Conservation (phyloP, 2,888 invertebrate species). For the Cataglyphis cursor region DNA sequence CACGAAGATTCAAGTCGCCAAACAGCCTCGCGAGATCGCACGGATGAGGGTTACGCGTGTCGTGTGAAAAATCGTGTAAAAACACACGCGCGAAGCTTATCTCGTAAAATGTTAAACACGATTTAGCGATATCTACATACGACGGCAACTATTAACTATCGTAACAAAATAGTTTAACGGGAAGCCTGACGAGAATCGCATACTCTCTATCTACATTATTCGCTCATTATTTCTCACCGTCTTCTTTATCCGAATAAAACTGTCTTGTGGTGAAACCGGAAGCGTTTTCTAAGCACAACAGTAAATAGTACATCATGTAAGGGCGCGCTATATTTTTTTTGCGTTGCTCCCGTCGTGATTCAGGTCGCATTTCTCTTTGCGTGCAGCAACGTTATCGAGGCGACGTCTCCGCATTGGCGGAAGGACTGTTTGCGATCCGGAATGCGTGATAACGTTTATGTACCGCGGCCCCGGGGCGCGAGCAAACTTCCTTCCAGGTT, state of each 20-base stretch:
- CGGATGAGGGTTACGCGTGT: constrained; percentile 56
- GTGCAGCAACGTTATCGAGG: constrained; percentile 56
- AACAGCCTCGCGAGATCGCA: constrained; percentile 44
- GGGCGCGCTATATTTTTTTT: constrained; percentile 52
- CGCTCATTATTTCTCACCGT: neutral
- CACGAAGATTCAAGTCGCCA: constrained; percentile 64
- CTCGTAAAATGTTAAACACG: constrained; percentile 11
- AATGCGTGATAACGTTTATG: constrained; percentile 80
- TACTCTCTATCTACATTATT: too few species aligned
- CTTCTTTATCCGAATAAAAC: constrained; percentile 16
- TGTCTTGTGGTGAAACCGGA: neutral
- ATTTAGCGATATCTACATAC: neutral
- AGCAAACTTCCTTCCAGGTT: constrained; percentile 85
- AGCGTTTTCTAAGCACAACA: neutral
- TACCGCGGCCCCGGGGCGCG: constrained; percentile 75
- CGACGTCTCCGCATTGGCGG: constrained; percentile 76
- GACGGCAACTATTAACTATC: constrained; percentile 11
- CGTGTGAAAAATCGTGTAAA: constrained; percentile 20
- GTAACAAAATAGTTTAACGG: constrained; percentile 32
- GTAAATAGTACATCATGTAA: constrained; percentile 24
- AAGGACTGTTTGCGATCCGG: constrained; percentile 77
- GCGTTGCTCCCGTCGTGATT: constrained; percentile 39
- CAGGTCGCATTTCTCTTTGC: constrained; percentile 63
- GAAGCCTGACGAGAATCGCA: neutral
- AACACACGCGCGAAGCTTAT: neutral